Base-by-base conservation (phyloP, 2,113 vertebrate species). In the Cephalophus harveyi region DNA sequence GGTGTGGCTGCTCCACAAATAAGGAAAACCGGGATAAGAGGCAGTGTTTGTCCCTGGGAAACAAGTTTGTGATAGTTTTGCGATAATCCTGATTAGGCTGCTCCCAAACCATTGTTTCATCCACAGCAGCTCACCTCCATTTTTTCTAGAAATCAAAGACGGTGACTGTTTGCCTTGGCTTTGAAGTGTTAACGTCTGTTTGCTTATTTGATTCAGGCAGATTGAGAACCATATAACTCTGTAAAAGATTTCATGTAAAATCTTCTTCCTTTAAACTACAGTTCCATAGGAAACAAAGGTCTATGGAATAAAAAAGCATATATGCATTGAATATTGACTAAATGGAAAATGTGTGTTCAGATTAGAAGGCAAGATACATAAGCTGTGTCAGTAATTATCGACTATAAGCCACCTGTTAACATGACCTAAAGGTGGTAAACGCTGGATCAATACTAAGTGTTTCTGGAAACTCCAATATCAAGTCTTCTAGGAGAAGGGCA, bases 161-260 rank as follows among this genome's bases (percentile, higher is more conserved):
- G 17, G 1, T 3, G 79, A 28, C 83, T 71, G 17, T 48, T 36
- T 21, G 33, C 87, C 60, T 79, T 74, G 2, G 7, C 94, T 98
- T 98, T 97, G 97, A 97, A 92, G 87, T 87, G 12, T 28, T 57
- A 8, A 8, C 78, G 40, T 97, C 98, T 89, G 2, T 96, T 96
- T 96, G 79, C 89, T 30, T 36, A 27, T 81, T 84, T 52, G 84
- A 92, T 60, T 46, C 30, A 6, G 78, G 33, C 7, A 40, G n/a
- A 33, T 6, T 67, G 96, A 60, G 64, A 57, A 59, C 78, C 78
- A 30, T 3, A 40, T 59, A 79, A 48, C n/a, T 17, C n/a, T 17
- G 43, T 62, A 62, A 62, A 62, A 33, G 60, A 82, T 95, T 91
- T 82, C 25, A 25, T 9, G 84, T 67, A 11, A 52, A 54, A 54